A percentile compares a stretch with the other conserved stretches of the same genome.
Evolutionary conservation across 2,113 vertebrate genomes (phyloP).

Genomic region (Nymphicus hollandicus): DNA sequence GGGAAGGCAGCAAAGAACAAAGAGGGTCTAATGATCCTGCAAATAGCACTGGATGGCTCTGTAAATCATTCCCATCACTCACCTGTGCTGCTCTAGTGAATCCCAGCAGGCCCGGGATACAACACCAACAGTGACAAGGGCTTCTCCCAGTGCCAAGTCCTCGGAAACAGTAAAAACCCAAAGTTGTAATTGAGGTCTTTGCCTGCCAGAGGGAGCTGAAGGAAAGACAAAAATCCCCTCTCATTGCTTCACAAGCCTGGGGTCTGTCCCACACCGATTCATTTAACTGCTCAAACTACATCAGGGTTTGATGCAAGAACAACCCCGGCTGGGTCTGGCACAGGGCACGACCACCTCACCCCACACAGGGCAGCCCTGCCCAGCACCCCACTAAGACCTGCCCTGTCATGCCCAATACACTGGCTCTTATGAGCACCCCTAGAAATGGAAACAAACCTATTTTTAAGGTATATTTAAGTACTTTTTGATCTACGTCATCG

Average conservation of each 20-base stretch:
- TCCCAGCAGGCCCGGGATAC: neutral
- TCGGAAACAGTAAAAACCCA: accelerated
- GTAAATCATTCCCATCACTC: neutral
- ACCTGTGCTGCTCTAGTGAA: neutral
- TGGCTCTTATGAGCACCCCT: accelerated
- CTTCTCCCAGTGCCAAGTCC: neutral
- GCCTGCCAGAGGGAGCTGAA: constrained; percentile 38
- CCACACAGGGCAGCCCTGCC: neutral
- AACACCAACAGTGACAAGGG: neutral
- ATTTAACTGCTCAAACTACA: neutral
- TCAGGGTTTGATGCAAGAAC: neutral
- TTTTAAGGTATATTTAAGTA: neutral
- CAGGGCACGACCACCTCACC: neutral
- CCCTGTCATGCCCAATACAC: neutral
- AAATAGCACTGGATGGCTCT: neutral
- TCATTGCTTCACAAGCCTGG: neutral
- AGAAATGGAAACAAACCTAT: neutral
- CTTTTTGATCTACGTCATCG: neutral
- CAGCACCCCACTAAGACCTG: neutral
- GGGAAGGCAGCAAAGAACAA: neutral
- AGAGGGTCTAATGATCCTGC: neutral
- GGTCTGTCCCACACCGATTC: neutral
- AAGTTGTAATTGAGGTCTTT: neutral
- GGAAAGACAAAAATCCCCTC: neutral
- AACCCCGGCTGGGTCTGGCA: neutral